Conservation (phyloP, 1,140 invertebrate genomes). For the Drosophila ficusphila region DNA sequence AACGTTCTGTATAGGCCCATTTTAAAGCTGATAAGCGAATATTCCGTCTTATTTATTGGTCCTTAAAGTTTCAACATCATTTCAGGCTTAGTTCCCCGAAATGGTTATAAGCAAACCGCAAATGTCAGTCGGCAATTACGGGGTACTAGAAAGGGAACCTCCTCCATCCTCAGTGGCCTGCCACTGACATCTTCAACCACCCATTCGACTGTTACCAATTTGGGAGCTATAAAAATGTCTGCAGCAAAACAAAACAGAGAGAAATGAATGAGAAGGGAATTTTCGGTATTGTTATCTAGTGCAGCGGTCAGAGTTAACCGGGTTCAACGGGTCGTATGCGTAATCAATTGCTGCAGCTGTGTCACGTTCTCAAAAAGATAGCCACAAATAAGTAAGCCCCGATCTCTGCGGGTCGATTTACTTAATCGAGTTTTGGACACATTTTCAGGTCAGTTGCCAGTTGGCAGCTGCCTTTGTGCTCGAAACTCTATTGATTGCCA, state of each 20-base stretch:
- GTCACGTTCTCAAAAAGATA: conserved; percentile 45
- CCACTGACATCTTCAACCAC: conserved; percentile 39
- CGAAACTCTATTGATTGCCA: conserved; percentile 57
- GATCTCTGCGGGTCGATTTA: conserved; percentile 49
- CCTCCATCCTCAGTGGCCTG: conserved; percentile 28
- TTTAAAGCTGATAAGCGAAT: background rate
- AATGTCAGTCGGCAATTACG: conserved; percentile 53
- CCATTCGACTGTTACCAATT: conserved; percentile 38
- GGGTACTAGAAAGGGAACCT: background rate
- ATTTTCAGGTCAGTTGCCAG: conserved; percentile 80
- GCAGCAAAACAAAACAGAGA: conserved; percentile 49
- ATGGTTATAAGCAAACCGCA: conserved; percentile 43
- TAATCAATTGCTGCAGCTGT: conserved; percentile 75
- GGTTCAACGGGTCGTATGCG: conserved; percentile 70
- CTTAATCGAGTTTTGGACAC: conserved; percentile 73
- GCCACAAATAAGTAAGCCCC: conserved; percentile 13
- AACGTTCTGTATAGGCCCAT: no score
- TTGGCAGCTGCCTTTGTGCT: conserved; percentile 62
- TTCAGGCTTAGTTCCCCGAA: conserved; percentile 7
- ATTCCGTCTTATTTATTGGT: background rate
- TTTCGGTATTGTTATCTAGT: conserved; percentile 34
- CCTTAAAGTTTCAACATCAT: conserved; percentile 50
- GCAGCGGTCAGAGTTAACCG: conserved; percentile 47
- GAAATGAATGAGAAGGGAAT: conserved; percentile 3
- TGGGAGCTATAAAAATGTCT: conserved; percentile 75